These are phyloP conservation scores for Coregonus clupeaformis DNA, from an alignment of 2,113 vertebrate species.

Conservation along the genomic window DNA sequence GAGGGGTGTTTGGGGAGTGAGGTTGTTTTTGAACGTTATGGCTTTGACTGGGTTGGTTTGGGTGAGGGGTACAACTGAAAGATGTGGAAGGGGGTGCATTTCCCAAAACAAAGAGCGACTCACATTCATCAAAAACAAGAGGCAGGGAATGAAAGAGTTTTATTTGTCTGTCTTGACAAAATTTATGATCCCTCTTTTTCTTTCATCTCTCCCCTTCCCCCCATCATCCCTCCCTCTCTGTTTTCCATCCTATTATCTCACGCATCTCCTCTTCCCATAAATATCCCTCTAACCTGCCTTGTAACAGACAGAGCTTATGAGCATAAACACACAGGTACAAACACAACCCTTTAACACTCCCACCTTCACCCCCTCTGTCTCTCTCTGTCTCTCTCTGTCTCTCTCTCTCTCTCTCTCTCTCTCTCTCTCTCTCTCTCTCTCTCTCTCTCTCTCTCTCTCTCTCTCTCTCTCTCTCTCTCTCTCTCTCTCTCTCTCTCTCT, in stretches of 20 bases:
- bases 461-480: too few species aligned
- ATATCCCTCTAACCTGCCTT: conserved; percentile 46
- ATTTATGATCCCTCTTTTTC: conserved; percentile 72
- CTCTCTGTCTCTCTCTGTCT: conserved; percentile 26
- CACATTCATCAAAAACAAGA: conserved; percentile 56
- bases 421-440: neutral
- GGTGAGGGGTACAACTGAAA: conserved; percentile 58
- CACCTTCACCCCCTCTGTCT: conserved; percentile 28
- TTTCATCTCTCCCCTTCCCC: conserved; percentile 59
- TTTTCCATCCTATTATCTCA: conserved; percentile 67
- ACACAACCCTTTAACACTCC: conserved; percentile 23
- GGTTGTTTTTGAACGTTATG: conserved; percentile 52
- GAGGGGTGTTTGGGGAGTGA: conserved; percentile 15
- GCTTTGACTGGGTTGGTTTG: conserved; percentile 64
- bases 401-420: conserved; percentile 1
- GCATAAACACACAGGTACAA: conserved; percentile 56
- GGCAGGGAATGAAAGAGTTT: conserved; percentile 63
- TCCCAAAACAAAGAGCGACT: conserved; percentile 60
- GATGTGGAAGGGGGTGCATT: conserved; percentile 47
- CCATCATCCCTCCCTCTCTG: conserved; percentile 32
- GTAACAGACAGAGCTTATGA: conserved; percentile 52
- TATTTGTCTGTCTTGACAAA: conserved; percentile 75
- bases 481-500: too few species aligned
- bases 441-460: too few species aligned
- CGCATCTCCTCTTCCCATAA: conserved; percentile 68